Evolutionary conservation across 2,888 invertebrate genomes (phyloP).

Genomic region (Mamestra brassicae): DNA sequence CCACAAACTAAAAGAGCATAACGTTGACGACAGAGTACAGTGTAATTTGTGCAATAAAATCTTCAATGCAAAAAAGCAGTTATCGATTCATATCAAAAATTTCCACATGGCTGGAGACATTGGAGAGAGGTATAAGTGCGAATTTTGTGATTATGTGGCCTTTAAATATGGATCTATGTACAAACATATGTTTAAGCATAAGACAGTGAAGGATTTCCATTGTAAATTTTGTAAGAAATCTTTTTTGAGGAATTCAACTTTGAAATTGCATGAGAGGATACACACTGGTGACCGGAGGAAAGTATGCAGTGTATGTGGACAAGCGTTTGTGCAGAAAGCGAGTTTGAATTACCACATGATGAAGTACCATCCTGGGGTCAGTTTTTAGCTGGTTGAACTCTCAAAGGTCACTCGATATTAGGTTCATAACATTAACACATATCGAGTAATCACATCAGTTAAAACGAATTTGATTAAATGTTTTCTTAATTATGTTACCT

Average conservation of each 20-base stretch:
- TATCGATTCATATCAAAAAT: conserved; percentile 77
- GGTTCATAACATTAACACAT: too few species aligned
- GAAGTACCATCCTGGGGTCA: conserved; percentile 85
- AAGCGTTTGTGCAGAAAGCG: conserved; percentile 87
- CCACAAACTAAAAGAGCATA: conserved; percentile 80
- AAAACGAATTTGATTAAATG: too few species aligned
- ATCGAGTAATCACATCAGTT: too few species aligned
- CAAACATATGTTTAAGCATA: conserved; percentile 85
- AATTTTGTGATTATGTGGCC: conserved; percentile 81
- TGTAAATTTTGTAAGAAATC: conserved; percentile 86
- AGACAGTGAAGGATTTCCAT: conserved; percentile 82
- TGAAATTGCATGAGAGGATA: conserved; percentile 81
- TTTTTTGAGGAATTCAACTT: conserved; percentile 80
- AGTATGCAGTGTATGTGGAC: conserved; percentile 80
- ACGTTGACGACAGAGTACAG: conserved; percentile 79
- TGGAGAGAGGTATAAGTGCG: conserved; percentile 79
- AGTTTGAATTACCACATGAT: conserved; percentile 87
- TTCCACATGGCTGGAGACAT: conserved; percentile 84
- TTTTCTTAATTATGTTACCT: too few species aligned
- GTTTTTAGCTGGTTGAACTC: conserved; percentile 58
- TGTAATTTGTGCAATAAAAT: conserved; percentile 82
- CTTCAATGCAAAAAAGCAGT: conserved; percentile 76
- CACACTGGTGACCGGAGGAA: conserved; percentile 85
- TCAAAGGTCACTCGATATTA: background rate
- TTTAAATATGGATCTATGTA: conserved; percentile 78